Conservation (phyloP, 2,797 vertebrate genomes). For the Enteromius unitaeniatus region DNA sequence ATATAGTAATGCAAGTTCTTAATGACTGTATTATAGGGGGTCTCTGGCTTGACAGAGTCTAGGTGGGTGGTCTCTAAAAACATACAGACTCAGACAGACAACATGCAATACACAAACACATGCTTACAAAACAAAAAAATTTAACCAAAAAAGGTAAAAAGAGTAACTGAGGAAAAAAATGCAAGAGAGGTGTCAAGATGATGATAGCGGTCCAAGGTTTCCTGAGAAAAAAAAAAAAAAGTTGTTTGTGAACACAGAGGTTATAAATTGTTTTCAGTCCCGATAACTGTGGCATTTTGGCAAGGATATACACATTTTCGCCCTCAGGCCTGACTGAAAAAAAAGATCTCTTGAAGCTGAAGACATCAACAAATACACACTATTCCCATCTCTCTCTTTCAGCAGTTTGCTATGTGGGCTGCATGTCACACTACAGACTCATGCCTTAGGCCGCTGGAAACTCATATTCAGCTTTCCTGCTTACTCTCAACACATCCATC, state of each 20-base stretch:
- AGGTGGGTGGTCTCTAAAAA: background rate
- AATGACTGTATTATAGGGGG: background rate
- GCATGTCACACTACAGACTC: slow-evolving; percentile 48
- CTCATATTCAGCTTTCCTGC: slow-evolving; percentile 33
- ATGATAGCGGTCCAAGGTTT: slow-evolving; percentile 22
- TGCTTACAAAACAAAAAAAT: background rate
- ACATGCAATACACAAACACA: background rate
- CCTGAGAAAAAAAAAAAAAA: background rate
- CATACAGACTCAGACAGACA: background rate
- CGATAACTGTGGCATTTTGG: slow-evolving; percentile 44
- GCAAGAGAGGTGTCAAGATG: slow-evolving; percentile 5
- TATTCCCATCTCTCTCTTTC: slow-evolving; percentile 24
- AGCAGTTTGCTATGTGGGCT: slow-evolving; percentile 33
- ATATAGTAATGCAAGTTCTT: background rate
- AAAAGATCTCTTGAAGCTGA: slow-evolving; percentile 44
- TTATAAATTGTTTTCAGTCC: slow-evolving; percentile 34
- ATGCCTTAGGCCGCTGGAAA: slow-evolving; percentile 40
- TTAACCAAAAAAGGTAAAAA: background rate
- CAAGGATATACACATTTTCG: slow-evolving; percentile 41
- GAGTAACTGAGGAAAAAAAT: background rate
- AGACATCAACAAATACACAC: slow-evolving; percentile 41
- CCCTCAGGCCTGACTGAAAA: slow-evolving; percentile 21
- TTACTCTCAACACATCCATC: slow-evolving; percentile 40
- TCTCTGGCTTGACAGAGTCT: background rate
- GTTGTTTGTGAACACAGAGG: slow-evolving; percentile 19